Evolutionary conservation across 2,113 vertebrate species (phyloP), one percentile per base, ranked within the genome.

Genomic region (Amblyornis subalaris): DNA sequence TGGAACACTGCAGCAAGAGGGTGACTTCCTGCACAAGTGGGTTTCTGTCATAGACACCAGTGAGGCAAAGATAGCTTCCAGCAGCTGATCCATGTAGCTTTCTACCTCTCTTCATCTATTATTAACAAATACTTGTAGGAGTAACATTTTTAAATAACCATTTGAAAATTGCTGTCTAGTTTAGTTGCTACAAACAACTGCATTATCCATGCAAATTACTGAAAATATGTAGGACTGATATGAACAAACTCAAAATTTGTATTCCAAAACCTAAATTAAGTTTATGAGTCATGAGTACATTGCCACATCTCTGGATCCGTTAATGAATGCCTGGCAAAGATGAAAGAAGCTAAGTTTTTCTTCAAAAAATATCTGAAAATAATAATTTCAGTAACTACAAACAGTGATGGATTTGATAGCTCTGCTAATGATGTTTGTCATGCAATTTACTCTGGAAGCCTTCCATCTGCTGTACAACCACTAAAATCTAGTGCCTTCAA

Each of bases 1-100:
- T 31, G 45, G 36, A 79, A 33, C 8, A 3, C 9, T 12, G 35
- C 5, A 33, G 35, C 0, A 5, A 50, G 38, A 1, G 1, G 19
- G 22, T 73, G 33, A 9, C 25, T 92, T 83, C n/a, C 47, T 85
- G n/a, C 35, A 23, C 22, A 16, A 11, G 23, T 11, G 24, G 23
- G 15, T 35, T 89, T 86, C 92, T 87, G 18, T 48, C 31, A 33
- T 4, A 55, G 28, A 48, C 4, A 18, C 21, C 44, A 55, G 13
- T 29, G 28, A 69, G 36, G 12, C 17, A 78, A 75, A 78, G 55
- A 25, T 2, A 75, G 17, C 21, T 79, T 26, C 16, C 66, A 83
- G 29, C 14, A 80, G 45, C 21, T 65, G 36, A 72, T 78, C 40
- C 36, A 50, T 45, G 48, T 75, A 50, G 21, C 23, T 72, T 87